phyloP scores from a whole-genome alignment of 2,113 vertebrate species.

The Ictalurus punctatus region DNA sequence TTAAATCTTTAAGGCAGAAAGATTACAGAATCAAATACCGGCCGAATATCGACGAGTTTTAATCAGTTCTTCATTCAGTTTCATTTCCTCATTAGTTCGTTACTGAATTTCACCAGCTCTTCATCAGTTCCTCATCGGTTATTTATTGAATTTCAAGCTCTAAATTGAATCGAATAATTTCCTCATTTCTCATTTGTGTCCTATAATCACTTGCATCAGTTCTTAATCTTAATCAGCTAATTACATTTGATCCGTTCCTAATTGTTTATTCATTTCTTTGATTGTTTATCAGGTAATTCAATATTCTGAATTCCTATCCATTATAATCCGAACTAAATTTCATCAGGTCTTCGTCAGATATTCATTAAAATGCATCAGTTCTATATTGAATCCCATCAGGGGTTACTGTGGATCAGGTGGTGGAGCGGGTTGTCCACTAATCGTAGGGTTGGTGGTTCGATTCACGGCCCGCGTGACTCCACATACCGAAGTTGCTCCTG shows the following conservation, averaged over 20 bases:
- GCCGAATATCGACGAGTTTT: not conserved
- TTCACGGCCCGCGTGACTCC: no score
- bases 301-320: not conserved
- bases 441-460: no score
- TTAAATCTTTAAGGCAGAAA: constrained; percentile 4
- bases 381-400: not conserved
- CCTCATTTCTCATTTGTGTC: not conserved
- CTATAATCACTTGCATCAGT: not conserved
- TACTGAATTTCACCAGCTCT: not conserved
- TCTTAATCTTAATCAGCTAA: not conserved
- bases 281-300: not conserved
- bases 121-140: not conserved
- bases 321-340: no score
- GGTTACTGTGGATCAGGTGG: no score
- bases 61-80: not conserved
- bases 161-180: not conserved
- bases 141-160: constrained; percentile 2
- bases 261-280: not conserved
- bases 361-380: not conserved
- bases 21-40: not conserved
- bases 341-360: not conserved
- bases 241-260: not conserved
- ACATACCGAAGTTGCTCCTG: no score
- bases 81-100: not conserved
- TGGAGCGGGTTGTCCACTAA: no score